phyloP scores from a whole-genome alignment of 1,140 invertebrate genomes.

The Tetramorium alpestre region DNA sequence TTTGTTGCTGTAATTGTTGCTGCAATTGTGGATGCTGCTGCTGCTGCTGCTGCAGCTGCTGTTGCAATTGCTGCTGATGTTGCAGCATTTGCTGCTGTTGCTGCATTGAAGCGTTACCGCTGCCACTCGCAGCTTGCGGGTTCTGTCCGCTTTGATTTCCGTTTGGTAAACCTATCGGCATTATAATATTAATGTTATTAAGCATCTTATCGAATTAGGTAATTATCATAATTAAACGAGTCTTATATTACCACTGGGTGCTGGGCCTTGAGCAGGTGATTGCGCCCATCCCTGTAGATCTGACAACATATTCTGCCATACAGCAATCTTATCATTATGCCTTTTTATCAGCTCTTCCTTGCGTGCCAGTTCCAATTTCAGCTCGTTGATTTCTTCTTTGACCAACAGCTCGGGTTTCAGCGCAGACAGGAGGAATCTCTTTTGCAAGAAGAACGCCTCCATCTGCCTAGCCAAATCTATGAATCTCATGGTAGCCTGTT shows the following conservation, averaged over 20 bases:
- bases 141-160: conserved; percentile 75
- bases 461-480: conserved; percentile 96
- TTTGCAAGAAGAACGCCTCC: conserved; percentile 97
- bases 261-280: conserved; percentile 83
- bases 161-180: conserved; percentile 77
- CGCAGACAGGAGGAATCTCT: conserved; percentile 94
- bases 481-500: conserved; percentile 93
- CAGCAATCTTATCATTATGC: conserved; percentile 95
- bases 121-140: conserved; percentile 76
- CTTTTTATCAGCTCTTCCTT: conserved; percentile 95
- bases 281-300: conserved; percentile 89
- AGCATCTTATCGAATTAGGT: conserved; percentile 15
- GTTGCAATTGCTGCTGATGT: conserved; percentile 84
- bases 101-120: conserved; percentile 68
- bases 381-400: conserved; percentile 95
- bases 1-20: conserved; percentile 83
- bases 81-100: conserved; percentile 84
- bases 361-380: conserved; percentile 92
- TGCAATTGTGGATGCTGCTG: conserved; percentile 85
- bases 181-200: conserved; percentile 60
- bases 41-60: conserved; percentile 86
- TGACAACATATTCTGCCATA: conserved; percentile 95
- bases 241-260: conserved; percentile 82
- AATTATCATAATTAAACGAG: conserved; percentile 1
- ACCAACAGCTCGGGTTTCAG: conserved; percentile 96